A percentile compares a stretch with the other conserved stretches of the same genome.
phyloP scores from a whole-genome alignment of 2,797 vertebrate species.

The Tachyglossus aculeatus region DNA sequence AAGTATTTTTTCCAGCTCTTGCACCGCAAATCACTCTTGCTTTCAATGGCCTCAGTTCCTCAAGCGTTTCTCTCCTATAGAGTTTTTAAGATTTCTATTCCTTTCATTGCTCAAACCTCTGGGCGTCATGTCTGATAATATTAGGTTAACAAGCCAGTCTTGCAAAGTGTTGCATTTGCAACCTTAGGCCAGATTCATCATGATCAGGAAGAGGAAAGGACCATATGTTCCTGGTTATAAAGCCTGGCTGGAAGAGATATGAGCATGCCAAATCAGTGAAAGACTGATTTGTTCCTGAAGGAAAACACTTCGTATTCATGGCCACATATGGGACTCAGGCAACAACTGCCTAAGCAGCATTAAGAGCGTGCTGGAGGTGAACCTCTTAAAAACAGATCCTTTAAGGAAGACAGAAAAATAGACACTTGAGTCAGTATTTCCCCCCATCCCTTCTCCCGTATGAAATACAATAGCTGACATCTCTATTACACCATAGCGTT shows the following conservation, averaged over 20 bases:
- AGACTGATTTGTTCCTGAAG: neutral
- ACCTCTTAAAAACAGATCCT: neutral
- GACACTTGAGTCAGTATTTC: too few relatives aligned
- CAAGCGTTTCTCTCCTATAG: neutral
- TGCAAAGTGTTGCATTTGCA: rapidly evolving
- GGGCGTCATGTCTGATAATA: neutral
- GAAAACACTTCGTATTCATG: neutral
- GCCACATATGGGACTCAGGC: neutral
- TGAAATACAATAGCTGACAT: too few relatives aligned
- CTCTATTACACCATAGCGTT: too few relatives aligned
- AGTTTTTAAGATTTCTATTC: neutral
- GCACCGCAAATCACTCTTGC: neutral
- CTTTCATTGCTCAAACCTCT: neutral
- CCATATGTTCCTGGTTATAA: neutral
- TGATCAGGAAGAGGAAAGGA: neutral
- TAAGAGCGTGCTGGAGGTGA: neutral
- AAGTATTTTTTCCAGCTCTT: neutral
- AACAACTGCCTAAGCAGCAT: neutral
- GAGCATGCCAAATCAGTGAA: neutral
- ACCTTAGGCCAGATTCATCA: neutral
- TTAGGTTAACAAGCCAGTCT: neutral
- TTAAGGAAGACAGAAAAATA: neutral
- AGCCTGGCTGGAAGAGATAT: neutral
- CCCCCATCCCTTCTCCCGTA: too few relatives aligned
- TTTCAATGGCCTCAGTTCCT: neutral